Evolutionary conservation across 1,140 invertebrate genomes (phyloP), one percentile per base, ranked within the genome.

Genomic region (Drosophila mayri): DNA sequence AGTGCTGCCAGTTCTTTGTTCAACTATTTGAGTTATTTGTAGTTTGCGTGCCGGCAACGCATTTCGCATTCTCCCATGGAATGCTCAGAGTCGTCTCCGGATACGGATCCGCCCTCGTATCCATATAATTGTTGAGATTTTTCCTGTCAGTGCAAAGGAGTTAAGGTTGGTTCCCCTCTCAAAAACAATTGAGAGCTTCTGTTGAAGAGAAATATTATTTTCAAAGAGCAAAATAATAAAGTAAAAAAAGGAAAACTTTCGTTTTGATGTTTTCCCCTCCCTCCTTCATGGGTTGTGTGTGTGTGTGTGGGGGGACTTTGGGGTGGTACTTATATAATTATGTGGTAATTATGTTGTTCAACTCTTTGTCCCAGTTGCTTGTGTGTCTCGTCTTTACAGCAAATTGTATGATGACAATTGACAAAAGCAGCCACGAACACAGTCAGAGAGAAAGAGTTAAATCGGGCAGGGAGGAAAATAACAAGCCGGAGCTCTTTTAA

Each of bases 331-430:
- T 84, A 73, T 65, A 74, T 84, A 77, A 84, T 84, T 84, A 84
- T 70, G 79, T 54, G 60, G 64, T 68, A 85, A 84, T 85, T 85
- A 81, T 75, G 81, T 81, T 84, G 72, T 76, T 85, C 62, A 84
- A 84, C 66, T 85, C 66, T 75, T 85, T 83, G 81, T 83, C 64
- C 65, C 76, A 80, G 59, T 82, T 65, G 40, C 41, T 32, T 50
- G 63, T 37, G 14, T 37, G 25, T 25, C 25, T 18, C 35, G 20
- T 38, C 41, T 61, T 65, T 65, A 59, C 64, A 58, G 49, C 64
- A 76, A 55, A 70, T 70, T 71, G 66, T 71, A 38, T 38, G 70
- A 49, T 73, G 70, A 73, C 70, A 73, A 73, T 73, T 73, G 70
- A 58, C 70, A 71, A 66, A 70, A 65, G 41, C 35, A 9, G 22